Evolutionary conservation across 2,888 invertebrate species (phyloP).

Genomic region (Acronicta leporina): DNA sequence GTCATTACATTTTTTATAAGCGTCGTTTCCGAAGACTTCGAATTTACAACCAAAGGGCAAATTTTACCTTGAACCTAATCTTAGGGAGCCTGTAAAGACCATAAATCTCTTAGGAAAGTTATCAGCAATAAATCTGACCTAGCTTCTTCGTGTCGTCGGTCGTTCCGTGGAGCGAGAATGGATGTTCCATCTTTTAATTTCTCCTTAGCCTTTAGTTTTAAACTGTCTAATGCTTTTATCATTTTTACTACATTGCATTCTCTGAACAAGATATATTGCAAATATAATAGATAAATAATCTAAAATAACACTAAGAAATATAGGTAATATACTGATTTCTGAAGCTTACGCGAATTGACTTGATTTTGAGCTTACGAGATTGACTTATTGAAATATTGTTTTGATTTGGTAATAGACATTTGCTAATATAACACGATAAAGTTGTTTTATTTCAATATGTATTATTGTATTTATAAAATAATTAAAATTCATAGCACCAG

Average conservation of each 20-base stretch:
- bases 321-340: too few relatives aligned
- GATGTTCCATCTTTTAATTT: slow-evolving; percentile 42
- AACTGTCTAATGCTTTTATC: slow-evolving; percentile 26
- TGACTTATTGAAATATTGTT: too few relatives aligned
- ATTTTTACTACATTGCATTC: slow-evolving; percentile 32
- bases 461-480: too few relatives aligned
- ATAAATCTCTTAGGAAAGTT: slow-evolving; percentile 48
- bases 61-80: slow-evolving; percentile 10
- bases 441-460: too few relatives aligned
- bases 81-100: slow-evolving; percentile 15
- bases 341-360: too few relatives aligned
- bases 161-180: slow-evolving; percentile 32
- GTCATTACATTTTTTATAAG: slow-evolving; percentile 43
- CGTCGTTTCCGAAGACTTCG: slow-evolving; percentile 7
- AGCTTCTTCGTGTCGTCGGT: slow-evolving; percentile 20
- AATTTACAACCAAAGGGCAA: slow-evolving; percentile 21
- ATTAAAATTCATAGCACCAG: too few relatives aligned
- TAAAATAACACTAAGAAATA: background rate
- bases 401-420: too few relatives aligned
- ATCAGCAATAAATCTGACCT: slow-evolving; percentile 53
- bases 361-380: too few relatives aligned
- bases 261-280: slow-evolving; percentile 17
- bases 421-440: too few relatives aligned
- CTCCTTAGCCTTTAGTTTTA: slow-evolving; percentile 17
- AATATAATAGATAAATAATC: too few relatives aligned